A percentile compares a stretch with the other conserved stretches of the same genome.
Conservation (phyloP, 1,140 invertebrate species). For the Matsumurasca onukii region DNA sequence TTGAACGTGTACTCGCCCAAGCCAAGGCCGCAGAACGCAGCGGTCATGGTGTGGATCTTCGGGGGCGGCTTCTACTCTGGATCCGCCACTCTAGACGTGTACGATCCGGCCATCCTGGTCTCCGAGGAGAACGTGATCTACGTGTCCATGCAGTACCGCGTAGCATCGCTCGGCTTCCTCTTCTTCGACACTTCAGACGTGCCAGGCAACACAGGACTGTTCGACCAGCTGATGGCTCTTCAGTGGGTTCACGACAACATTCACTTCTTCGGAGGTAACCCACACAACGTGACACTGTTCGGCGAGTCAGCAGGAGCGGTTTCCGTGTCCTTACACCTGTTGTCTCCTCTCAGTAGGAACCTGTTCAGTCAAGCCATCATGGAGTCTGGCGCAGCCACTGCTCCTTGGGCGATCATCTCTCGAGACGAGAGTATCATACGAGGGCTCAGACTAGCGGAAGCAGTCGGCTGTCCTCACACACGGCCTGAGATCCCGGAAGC, state of each 20-base stretch:
- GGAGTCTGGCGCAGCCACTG: conserved; percentile 79
- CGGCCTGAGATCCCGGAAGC: conserved; percentile 65
- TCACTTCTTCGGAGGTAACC: conserved; percentile 89
- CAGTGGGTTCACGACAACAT: conserved; percentile 96
- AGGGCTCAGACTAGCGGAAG: conserved; percentile 78
- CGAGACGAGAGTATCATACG: conserved; percentile 67
- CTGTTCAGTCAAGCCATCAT: conserved; percentile 88
- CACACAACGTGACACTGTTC: conserved; percentile 92
- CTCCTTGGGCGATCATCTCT: conserved; percentile 90
- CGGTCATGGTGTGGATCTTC: conserved; percentile 97
- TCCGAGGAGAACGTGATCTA: conserved; percentile 92
- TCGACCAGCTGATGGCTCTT: conserved; percentile 92
- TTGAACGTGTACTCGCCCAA: conserved; percentile 83
- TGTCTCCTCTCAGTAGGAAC: conserved; percentile 81
- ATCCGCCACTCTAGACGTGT: conserved; percentile 87
- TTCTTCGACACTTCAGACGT: conserved; percentile 88
- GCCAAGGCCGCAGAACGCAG: conserved; percentile 79
- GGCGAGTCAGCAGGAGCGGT: conserved; percentile 96
- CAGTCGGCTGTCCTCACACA: conserved; percentile 80
- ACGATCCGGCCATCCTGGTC: conserved; percentile 83
- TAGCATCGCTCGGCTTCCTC: conserved; percentile 88
- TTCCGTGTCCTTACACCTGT: conserved; percentile 87
- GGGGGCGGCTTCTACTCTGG: conserved; percentile 97
- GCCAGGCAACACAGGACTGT: conserved; percentile 93
- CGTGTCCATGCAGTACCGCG: conserved; percentile 93